These are phyloP conservation scores for Manis pentadactyla DNA, from an alignment of 2,797 vertebrate species.

Conservation along the genomic window DNA sequence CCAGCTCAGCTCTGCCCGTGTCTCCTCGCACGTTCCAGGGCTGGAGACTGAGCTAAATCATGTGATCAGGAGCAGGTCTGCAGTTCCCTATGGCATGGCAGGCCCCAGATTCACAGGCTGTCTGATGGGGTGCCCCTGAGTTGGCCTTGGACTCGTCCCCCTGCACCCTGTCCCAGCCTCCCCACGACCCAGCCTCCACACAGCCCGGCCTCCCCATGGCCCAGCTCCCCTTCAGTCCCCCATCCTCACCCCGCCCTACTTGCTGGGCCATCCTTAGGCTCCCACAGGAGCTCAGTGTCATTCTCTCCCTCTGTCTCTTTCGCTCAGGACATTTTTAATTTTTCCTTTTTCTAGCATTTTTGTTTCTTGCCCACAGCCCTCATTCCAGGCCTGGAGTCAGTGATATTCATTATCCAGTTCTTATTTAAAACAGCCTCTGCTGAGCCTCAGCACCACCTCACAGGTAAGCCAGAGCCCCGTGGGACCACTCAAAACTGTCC, in stretches of 20 bases:
- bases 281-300: neutral
- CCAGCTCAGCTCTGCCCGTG: neutral
- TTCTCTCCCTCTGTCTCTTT: neutral
- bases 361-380: neutral
- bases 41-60: neutral
- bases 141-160: neutral
- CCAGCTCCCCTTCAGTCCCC: neutral
- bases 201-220: neutral
- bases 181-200: neutral
- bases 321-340: neutral
- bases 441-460: neutral
- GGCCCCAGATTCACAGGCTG: fast-evolving
- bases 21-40: too few species aligned
- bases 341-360: neutral
- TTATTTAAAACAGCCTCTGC: neutral
- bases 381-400: neutral
- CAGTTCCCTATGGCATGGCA: neutral
- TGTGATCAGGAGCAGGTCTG: neutral
- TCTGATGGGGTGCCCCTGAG: neutral
- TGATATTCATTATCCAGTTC: neutral
- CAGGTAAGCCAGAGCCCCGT: neutral
- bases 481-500: neutral
- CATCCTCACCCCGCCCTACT: fast-evolving
- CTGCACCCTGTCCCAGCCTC: neutral
- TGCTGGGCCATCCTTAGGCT: fast-evolving